Evolutionary conservation across 2,113 vertebrate species (phyloP).

Genomic region (Callaeas wilsoni): DNA sequence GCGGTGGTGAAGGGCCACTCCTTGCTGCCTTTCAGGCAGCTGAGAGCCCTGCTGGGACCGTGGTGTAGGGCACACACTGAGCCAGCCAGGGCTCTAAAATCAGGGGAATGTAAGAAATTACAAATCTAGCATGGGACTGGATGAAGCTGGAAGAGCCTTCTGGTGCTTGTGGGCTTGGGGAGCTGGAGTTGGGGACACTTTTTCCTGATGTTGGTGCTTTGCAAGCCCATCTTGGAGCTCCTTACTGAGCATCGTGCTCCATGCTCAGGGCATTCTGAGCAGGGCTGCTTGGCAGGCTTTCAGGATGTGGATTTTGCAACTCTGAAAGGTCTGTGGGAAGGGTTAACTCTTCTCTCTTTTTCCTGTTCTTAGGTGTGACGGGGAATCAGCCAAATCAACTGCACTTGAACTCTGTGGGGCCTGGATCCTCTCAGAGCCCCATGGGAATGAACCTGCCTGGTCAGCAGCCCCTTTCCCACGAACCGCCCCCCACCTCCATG

Average conservation of each 20-base stretch:
- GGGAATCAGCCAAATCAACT: constrained; percentile 81
- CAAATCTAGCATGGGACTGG: not conserved
- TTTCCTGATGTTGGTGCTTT: not conserved
- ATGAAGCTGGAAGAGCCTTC: not conserved
- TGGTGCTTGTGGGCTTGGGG: not conserved
- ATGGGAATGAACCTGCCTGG: constrained; percentile 86
- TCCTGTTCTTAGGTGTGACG: constrained; percentile 73
- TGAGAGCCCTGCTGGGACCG: not conserved
- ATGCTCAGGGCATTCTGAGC: not conserved
- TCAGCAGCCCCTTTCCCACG: constrained; percentile 88
- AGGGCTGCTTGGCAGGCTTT: not conserved
- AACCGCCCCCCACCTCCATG: constrained; percentile 78
- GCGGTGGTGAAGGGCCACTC: not conserved
- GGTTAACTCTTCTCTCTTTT: not conserved
- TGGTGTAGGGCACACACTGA: accelerated
- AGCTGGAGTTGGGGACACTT: not conserved
- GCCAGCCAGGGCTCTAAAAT: not conserved
- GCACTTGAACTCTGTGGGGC: constrained; percentile 83
- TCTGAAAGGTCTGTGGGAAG: not conserved
- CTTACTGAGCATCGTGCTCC: not conserved
- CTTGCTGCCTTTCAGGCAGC: not conserved
- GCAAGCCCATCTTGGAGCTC: not conserved
- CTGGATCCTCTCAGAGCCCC: constrained; percentile 85
- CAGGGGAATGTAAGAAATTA: not conserved
- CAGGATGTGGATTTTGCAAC: not conserved